phyloP scores from a whole-genome alignment of 2,113 vertebrate genomes.

The human region GRCh38 chr16:20618501-20619000 shows the following conservation, averaged over 20 bases:
- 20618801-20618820: not conserved
- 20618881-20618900: not conserved
- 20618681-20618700: not conserved
- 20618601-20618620: too few species aligned
- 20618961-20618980: not conserved
- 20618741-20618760: not conserved
- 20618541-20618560: slow-evolving; percentile 84
- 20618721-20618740: not conserved
- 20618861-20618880: not conserved
- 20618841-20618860: not conserved
- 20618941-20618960: not conserved
- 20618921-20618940: too few species aligned
- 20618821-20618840: not conserved
- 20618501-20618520: slow-evolving; percentile 87
- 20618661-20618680: not conserved
- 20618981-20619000: not conserved
- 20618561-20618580: too few species aligned
- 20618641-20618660: not conserved
- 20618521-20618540: slow-evolving; percentile 87
- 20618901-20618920: not conserved
- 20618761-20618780: not conserved
- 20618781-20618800: not conserved
- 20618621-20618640: too few species aligned
- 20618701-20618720: not conserved
- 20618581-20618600: too few species aligned